A percentile compares a stretch with the other conserved stretches of the same genome.
Evolutionary conservation across 1,140 invertebrate genomes (phyloP).

Genomic region (Hylyphantes graminicola): DNA sequence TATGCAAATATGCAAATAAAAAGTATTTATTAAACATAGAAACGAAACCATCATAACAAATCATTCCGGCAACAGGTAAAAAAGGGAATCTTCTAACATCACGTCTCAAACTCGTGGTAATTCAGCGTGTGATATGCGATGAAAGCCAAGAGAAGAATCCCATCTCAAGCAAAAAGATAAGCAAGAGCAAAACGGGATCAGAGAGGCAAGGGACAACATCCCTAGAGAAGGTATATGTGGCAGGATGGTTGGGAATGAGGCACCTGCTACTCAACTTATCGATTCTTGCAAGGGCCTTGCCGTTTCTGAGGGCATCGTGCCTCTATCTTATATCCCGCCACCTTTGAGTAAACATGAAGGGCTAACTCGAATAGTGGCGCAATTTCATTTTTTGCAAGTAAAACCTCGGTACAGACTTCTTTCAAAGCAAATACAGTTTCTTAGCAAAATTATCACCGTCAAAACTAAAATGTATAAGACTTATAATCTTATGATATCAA

Average conservation of each 20-base stretch:
- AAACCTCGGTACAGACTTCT: too few relatives aligned
- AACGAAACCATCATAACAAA: not conserved
- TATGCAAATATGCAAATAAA: too few relatives aligned
- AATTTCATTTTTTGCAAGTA: too few relatives aligned
- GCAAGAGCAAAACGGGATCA: not conserved
- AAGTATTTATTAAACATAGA: not conserved
- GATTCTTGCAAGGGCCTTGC: not conserved
- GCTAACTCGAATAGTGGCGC: too few relatives aligned
- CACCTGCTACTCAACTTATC: constrained; percentile 38
- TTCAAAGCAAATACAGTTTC: too few relatives aligned
- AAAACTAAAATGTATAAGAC: too few relatives aligned
- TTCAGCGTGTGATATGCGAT: not conserved
- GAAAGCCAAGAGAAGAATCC: constrained; percentile 20
- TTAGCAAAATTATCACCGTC: too few relatives aligned
- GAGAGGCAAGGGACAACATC: not conserved
- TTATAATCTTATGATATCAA: too few relatives aligned
- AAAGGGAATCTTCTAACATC: not conserved
- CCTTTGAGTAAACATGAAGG: too few relatives aligned
- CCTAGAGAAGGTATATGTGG: not conserved
- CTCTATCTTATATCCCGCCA: too few relatives aligned
- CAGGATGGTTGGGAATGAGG: constrained; percentile 32
- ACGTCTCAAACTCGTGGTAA: not conserved
- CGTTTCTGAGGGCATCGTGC: too few relatives aligned
- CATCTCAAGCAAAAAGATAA: constrained; percentile 12
- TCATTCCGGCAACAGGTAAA: not conserved